Evolutionary conservation across 2,113 vertebrate species (phyloP), one percentile per base, ranked within the genome.

Genomic region (Callopanchax toddi): DNA sequence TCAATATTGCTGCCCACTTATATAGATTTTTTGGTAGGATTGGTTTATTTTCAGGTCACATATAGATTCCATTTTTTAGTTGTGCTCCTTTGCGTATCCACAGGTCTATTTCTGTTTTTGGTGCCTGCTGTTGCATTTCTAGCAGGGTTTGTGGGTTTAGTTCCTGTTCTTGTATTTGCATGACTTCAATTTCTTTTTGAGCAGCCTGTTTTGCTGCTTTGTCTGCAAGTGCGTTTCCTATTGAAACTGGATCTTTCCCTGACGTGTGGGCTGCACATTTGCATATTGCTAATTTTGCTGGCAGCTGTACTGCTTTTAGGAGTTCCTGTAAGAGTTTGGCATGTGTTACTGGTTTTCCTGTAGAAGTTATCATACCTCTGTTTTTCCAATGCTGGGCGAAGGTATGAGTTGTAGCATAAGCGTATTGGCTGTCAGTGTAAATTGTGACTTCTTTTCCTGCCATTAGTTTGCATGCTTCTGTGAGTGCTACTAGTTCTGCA

Each of bases 341-440:
- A 22, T 60, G 44, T 18, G 44, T 49, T 2, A 60, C 32, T 3
- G 15, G 15, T 23, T 49, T 60, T 2, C 44, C 44, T 0, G 44
- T 37, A 2, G 12, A 52, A 2, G 16, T 60, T 10, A 17, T 16
- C 29, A 48, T 48, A 1, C 44, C 58, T 34, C 57, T 44, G 9
- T 36, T 48, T 16, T 48, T 11, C 58, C 58, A 60, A 4, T 36
- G 22, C 11, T 60, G 42, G 11, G 29, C 32, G 6, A 61, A 52
- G 13, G 18, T 17, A 16, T 34, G 26, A 10, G 29, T 15, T 2
- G 48, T 17, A 7, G 23, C 13, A 25, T 8, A 26, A 2, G 23
- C 13, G 17, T 26, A 50, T 7, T 50, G 48, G 3, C 43, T 44
- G n/a, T 25, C 48, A 8, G 23, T 50, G 6, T 26, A 25, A 17